Evolutionary conservation across 64 coral and sea anemone species (phyloP), one percentile per base, ranked within the genome.

Genomic region (Montipora capricornis): DNA sequence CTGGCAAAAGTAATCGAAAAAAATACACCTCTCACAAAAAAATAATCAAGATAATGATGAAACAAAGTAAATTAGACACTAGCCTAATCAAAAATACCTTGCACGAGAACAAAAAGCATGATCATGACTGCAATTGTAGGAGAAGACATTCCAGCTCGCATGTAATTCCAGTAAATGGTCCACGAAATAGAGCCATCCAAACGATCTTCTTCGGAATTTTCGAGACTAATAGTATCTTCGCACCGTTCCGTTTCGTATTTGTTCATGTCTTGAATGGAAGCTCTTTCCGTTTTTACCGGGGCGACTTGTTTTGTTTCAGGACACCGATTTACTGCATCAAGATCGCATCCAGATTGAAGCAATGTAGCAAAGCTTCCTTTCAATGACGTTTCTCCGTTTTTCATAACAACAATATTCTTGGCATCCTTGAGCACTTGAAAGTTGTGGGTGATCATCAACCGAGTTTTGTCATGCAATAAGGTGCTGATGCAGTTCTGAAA

Each of bases 371-470:
- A 92, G n/a, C 79, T 92, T 14, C 90, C 90, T 17, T 92, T 69
- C 5, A 19, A 37, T 3, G 59, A 60, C 24, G 74, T 80, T 13
- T 53, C 14, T 16, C 91, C 91, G 5, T 93, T 59, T 29, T 93
- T 86, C 91, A 93, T 93, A 0, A 86, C 19, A 51, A 93, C 50
- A 16, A 93, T 77, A 22, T 61, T 71, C 6, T 87, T 74, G 37
- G 81, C 91, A 14, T 87, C 79, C 59, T 77, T 44, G 12, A 93
- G 69, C 22, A 80, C 52, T 44, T 90, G 77, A 7, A 92, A 69
- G 5, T 84, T 78, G 74, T 93, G 91, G 5, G 91, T 93, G 10
- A 93, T 82, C 60, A 93, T n/a, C 2, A 93, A 62, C 12, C 80
- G 48, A 44, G 77, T 93, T 20, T 86, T 86, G 12, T 87, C 76